Conservation (phyloP, 2,797 vertebrate genomes). For the Myotis daubentonii region DNA sequence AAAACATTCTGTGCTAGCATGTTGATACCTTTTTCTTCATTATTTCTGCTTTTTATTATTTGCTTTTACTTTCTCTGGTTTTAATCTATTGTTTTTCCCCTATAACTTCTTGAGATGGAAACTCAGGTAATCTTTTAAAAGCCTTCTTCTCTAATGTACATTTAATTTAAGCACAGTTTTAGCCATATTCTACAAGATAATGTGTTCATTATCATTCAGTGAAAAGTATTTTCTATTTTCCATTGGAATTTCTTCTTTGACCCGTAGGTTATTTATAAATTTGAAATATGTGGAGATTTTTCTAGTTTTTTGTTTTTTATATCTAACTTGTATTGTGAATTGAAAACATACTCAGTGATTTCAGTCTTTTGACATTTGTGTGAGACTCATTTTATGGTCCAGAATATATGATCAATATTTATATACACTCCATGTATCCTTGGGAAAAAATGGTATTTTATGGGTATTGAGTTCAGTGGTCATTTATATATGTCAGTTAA, state of each 20-base stretch:
- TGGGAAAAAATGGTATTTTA: not conserved
- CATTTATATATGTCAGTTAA: not conserved
- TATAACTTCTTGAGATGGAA: slow-evolving; percentile 24
- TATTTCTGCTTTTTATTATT: slow-evolving; percentile 47
- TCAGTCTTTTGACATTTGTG: not conserved
- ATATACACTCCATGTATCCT: not conserved
- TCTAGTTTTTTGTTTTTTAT: not conserved
- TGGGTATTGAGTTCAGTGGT: not conserved
- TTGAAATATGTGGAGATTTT: not conserved
- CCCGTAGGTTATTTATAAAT: not conserved
- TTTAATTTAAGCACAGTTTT: not conserved
- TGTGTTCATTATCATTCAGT: not conserved
- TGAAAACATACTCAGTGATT: not conserved
- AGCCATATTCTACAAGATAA: not conserved
- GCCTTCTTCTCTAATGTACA: not conserved
- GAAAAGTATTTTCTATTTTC: slow-evolving; percentile 32
- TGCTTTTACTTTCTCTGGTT: slow-evolving; percentile 10
- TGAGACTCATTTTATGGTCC: not conserved
- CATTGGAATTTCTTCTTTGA: slow-evolving; percentile 1
- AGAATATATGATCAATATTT: slow-evolving; percentile 30
- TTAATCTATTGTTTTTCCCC: not conserved
- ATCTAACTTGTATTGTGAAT: not conserved
- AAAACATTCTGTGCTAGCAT: not conserved
- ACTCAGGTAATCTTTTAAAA: not conserved
- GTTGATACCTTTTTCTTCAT: not conserved